These are phyloP conservation scores for Eurois occulta DNA, from an alignment of 2,888 invertebrate genomes.

Conservation along the genomic window DNA sequence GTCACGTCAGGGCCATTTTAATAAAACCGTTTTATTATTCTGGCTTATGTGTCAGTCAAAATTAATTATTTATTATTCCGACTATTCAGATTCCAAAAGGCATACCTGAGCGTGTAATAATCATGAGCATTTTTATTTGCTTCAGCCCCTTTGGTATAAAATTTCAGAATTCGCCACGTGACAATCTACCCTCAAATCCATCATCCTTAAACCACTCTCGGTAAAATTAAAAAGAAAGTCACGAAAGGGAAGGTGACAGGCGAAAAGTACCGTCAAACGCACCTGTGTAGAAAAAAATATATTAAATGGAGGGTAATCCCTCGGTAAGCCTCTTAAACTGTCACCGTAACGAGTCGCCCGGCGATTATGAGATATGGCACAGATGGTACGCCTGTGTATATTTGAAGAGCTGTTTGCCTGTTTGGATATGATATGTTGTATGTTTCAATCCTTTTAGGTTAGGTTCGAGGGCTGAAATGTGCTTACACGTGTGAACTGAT, in stretches of 20 bases:
- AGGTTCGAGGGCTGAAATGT: constrained; percentile 34
- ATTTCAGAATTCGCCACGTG: constrained; percentile 58
- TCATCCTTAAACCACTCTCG: constrained; percentile 68
- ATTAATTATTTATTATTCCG: constrained; percentile 43
- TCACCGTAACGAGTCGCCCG: constrained; percentile 72
- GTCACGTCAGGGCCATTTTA: constrained; percentile 44
- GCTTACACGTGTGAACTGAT: constrained; percentile 28
- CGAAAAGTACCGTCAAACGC: constrained; percentile 68
- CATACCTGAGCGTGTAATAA: constrained; percentile 33
- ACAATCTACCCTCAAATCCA: constrained; percentile 71
- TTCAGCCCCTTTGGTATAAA: constrained; percentile 49
- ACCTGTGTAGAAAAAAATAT: constrained; percentile 75
- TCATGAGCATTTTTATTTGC: constrained; percentile 42
- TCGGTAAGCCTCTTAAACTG: constrained; percentile 80
- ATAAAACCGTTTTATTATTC: constrained; percentile 53
- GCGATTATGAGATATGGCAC: constrained; percentile 77
- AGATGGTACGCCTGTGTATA: constrained; percentile 69
- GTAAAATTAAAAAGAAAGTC: constrained; percentile 75
- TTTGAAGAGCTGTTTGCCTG: constrained; percentile 62
- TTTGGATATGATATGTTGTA: constrained; percentile 57
- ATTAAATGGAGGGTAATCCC: constrained; percentile 80
- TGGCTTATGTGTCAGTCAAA: constrained; percentile 26
- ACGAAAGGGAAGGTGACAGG: constrained; percentile 71
- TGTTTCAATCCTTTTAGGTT: constrained; percentile 62
- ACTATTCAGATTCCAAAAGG: constrained; percentile 28